Conservation (phyloP, 2,797 vertebrate species). For the Allobates femoralis region DNA sequence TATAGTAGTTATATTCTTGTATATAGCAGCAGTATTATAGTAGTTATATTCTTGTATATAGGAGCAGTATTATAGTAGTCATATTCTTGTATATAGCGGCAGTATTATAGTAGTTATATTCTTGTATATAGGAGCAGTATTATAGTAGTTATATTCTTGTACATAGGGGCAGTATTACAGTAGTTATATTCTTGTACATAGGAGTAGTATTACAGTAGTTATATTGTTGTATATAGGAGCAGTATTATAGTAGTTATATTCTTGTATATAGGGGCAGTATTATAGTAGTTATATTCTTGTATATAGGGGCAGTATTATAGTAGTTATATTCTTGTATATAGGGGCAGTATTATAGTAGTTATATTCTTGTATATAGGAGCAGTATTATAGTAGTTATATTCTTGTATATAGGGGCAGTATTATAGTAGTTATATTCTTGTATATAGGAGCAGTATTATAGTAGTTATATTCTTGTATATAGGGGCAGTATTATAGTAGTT, state of each 20-base stretch:
- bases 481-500: conserved; percentile 7
- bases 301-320: not conserved
- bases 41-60: conserved; percentile 1
- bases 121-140: not conserved
- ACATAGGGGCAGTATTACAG: conserved; percentile 7
- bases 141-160: too few relatives aligned
- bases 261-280: not conserved
- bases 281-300: conserved; percentile 2
- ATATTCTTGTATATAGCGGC: too few relatives aligned
- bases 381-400: not conserved
- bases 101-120: conserved; percentile 1
- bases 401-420: not conserved
- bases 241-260: not conserved
- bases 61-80: too few relatives aligned
- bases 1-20: conserved; percentile 1
- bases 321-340: conserved; percentile 1
- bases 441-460: not conserved
- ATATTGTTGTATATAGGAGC: not conserved
- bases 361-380: not conserved
- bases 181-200: conserved; percentile 2
- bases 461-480: not conserved
- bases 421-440: conserved; percentile 2
- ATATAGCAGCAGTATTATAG: not conserved
- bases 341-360: not conserved
- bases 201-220: not conserved